These are phyloP conservation scores for Frankliniella fusca DNA, from an alignment of 2,888 invertebrate genomes.

Conservation along the genomic window DNA sequence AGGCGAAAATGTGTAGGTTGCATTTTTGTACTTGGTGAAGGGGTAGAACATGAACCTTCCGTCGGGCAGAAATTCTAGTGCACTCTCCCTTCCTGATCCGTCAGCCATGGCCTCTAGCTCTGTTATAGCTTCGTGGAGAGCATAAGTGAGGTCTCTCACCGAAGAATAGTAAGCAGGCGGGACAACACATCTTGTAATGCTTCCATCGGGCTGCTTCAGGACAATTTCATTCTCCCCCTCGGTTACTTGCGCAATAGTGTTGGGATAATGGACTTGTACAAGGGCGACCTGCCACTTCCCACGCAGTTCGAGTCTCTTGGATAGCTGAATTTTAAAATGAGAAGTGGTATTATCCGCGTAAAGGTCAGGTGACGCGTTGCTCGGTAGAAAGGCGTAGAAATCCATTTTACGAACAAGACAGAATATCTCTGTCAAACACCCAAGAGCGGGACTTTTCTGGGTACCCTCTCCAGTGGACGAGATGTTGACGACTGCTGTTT, in stretches of 20 bases:
- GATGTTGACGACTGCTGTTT: conserved; percentile 25
- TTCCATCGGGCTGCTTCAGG: background rate
- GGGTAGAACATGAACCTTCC: background rate
- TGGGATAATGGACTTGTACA: conserved; percentile 35
- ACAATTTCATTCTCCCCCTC: conserved; percentile 29
- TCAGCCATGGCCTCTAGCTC: background rate
- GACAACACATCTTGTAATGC: background rate
- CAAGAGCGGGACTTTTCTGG: conserved; percentile 33
- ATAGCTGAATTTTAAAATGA: conserved; percentile 34
- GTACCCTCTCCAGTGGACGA: conserved; percentile 36
- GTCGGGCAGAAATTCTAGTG: background rate
- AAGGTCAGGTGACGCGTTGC: conserved; percentile 32
- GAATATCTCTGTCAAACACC: conserved; percentile 29
- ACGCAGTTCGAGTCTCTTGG: conserved; percentile 29
- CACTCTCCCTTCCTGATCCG: background rate
- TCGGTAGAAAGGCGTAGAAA: background rate
- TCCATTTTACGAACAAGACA: background rate
- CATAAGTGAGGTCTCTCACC: background rate
- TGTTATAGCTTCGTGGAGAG: background rate
- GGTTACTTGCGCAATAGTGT: conserved; percentile 4
- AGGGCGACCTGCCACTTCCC: conserved; percentile 35
- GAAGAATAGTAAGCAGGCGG: background rate
- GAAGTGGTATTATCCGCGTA: conserved; percentile 36
- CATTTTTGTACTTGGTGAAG: background rate
- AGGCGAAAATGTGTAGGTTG: background rate